Percentiles rank a stretch among this genome's conserved stretches.
Conservation (phyloP, 2,888 invertebrate species). For the Trichopoda pennipes region DNA sequence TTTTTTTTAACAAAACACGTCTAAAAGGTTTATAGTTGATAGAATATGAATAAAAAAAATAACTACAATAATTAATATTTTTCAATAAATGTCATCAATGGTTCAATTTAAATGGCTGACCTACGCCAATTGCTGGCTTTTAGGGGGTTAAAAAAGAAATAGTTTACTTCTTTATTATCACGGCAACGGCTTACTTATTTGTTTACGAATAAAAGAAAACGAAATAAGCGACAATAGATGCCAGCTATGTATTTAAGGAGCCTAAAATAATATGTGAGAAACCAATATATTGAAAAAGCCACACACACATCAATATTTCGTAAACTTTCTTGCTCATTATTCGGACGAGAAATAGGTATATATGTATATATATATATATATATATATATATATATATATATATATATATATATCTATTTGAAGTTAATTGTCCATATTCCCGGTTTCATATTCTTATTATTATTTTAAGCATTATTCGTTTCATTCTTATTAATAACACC, state of each 20-base stretch:
- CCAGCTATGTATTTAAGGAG: slow-evolving; percentile 11
- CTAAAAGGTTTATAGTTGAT: neutral
- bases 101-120: slow-evolving; percentile 13
- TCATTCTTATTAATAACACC: no score
- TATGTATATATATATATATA: no score
- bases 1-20: neutral
- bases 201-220: slow-evolving; percentile 54
- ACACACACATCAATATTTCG: no score
- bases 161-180: slow-evolving; percentile 15
- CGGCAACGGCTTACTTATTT: slow-evolving; percentile 20
- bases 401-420: no score
- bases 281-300: no score
- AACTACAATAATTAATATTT: neutral
- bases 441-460: no score
- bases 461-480: no score
- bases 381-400: no score
- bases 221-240: slow-evolving; percentile 10
- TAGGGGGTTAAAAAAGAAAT: slow-evolving; percentile 34
- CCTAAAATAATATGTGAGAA: neutral
- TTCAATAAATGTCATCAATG: neutral
- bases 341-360: no score
- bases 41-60: neutral
- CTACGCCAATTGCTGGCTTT: slow-evolving; percentile 25
- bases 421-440: no score
- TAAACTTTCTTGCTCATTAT: no score